These are phyloP conservation scores for Collichthys lucidus DNA, from an alignment of 2,113 vertebrate species.

Conservation along the genomic window DNA sequence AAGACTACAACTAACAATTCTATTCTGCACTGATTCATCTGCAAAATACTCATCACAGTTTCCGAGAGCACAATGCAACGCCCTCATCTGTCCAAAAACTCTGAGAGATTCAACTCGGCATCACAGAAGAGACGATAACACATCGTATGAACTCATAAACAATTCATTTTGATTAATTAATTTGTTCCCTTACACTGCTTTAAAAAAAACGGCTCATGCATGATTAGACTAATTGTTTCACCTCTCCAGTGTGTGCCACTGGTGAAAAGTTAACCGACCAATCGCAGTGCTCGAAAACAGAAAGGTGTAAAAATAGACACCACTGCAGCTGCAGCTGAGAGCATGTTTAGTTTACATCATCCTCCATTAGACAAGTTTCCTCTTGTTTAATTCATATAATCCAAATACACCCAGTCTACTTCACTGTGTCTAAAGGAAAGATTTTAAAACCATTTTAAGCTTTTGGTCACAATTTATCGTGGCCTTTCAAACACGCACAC, in stretches of 20 bases:
- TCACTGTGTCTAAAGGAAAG: slow-evolving; percentile 1
- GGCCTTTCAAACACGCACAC: background rate
- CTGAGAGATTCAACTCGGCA: background rate
- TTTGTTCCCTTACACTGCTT: no score
- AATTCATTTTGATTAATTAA: background rate
- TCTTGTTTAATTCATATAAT: slow-evolving; percentile 49
- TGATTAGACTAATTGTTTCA: slow-evolving; percentile 7
- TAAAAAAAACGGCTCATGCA: background rate
- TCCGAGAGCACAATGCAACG: background rate
- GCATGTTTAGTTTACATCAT: slow-evolving; percentile 2
- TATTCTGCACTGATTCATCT: background rate
- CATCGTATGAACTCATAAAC: background rate
- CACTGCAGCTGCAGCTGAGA: slow-evolving; percentile 45
- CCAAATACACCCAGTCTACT: slow-evolving; percentile 18
- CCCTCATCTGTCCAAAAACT: background rate
- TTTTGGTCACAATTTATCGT: background rate
- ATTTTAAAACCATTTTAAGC: slow-evolving; percentile 12
- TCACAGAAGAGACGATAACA: background rate
- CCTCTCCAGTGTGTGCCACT: slow-evolving; percentile 7
- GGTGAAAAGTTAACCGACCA: slow-evolving; percentile 37
- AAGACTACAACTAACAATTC: background rate
- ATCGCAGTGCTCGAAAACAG: slow-evolving; percentile 26
- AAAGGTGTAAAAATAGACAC: slow-evolving; percentile 60
- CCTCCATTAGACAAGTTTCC: slow-evolving; percentile 8
- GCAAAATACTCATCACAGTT: background rate